Evolutionary conservation across 2,113 vertebrate genomes (phyloP), one percentile per base, ranked within the genome.

Genomic region (Pimephales promelas): DNA sequence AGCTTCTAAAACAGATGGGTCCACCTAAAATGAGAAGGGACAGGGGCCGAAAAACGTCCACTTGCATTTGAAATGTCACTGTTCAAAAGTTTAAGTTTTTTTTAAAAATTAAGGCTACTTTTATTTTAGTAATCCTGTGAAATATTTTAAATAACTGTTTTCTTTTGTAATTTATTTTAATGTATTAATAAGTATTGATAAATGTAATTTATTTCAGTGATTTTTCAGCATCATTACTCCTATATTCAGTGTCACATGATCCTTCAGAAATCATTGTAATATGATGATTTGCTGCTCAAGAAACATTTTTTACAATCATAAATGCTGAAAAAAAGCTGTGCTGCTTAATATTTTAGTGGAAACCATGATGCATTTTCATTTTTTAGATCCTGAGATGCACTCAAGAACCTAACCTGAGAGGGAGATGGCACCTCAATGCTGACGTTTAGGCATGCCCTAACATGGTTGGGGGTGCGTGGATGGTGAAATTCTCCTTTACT

Each of bases 381-480:
- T 6, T 26, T 52, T 28, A 26, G 13, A 26, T 74, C 6, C 24
- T n/a, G 5, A 62, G 1, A 7, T 73, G 36, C 40, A 80, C 49
- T 6, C 34, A 85, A 76, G 7, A 26, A 2, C 54, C 79, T 28
- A 87, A 99, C 98, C 97, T 99, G 98, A 79, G 98, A 99, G 80
- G 96, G 94, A 5, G 97, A 97, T 0, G 98, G 98, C 82, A 99
- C 92, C 89, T 99, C 97, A 85, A 99, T 98, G 80, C 95, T 99
- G 59, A 96, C 82, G 92, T 97, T 96, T 71, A 97, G 94, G 87
- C 92, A 93, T 79, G 94, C 91, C 77, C 94, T 95, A 9, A 93
- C 89, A 10, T 88, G 93, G 86, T 94, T 71, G 0, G 95, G 94
- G 79, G 95, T 92, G 79, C 91, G 95, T 83, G 91, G 94, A 70